Percentiles rank a stretch among this genome's conserved stretches.
Evolutionary conservation across 2,113 vertebrate genomes (phyloP).

Genomic region (Crypturellus undulatus): DNA sequence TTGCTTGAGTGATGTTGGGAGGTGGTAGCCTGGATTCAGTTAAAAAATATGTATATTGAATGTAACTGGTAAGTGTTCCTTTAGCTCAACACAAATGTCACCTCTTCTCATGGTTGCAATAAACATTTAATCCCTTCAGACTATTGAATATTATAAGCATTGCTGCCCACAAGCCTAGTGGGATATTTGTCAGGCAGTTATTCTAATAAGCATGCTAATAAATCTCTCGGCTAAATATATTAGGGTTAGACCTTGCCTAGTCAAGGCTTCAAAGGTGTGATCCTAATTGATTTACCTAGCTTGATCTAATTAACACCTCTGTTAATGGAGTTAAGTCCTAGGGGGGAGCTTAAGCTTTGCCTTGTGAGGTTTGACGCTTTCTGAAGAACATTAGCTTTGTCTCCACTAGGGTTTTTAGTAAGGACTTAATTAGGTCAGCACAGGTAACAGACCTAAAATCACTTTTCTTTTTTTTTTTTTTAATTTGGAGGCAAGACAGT

Average conservation of each 20-base stretch:
- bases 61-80: background rate
- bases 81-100: background rate
- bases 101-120: background rate
- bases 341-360: constrained; percentile 5
- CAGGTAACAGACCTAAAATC: background rate
- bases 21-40: background rate
- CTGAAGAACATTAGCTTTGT: background rate
- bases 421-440: constrained; percentile 12
- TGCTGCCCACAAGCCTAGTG: background rate
- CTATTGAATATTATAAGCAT: background rate
- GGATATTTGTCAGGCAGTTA: background rate
- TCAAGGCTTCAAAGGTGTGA: background rate
- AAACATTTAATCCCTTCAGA: background rate
- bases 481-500: background rate
- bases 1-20: rapidly evolving
- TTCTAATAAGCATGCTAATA: constrained; percentile 1
- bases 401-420: background rate
- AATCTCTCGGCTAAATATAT: constrained; percentile 7
- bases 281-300: constrained; percentile 24
- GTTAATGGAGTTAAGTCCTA: constrained; percentile 34
- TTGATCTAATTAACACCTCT: constrained; percentile 9
- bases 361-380: background rate
- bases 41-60: background rate
- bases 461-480: background rate
- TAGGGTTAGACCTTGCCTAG: constrained; percentile 3